Base-by-base conservation (phyloP, 2,888 invertebrate genomes). In the Tolmerus cingulatus region DNA sequence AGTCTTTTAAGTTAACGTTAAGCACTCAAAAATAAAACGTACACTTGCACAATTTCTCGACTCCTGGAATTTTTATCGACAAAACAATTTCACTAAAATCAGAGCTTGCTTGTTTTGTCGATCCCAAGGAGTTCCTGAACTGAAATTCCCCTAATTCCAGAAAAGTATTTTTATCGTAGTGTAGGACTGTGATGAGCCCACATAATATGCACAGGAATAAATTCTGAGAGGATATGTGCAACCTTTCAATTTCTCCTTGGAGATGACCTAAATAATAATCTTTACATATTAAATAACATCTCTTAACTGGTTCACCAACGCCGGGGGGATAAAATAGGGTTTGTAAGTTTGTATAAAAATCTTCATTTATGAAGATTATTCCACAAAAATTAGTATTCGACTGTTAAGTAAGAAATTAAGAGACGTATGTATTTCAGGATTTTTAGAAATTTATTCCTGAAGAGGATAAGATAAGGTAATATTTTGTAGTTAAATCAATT, bases 51-150 rank as follows among this genome's bases (percentile, higher is more conserved):
- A 7, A 34, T 30, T 82, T 82, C 5, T 16, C 8, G 23, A 84
- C 37, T 43, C n/a, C 1, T 23, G 74, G 7, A 40, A 66, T 84
- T 84, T 74, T 14, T 66, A 84, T 84, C 51, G 84, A 84, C 37
- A 66, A 84, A 84, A 84, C 84, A 84, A 57, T 14, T 81, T 81
- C 37, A 51, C 8, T 84, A 8, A 8, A 76, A 19, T 55, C 43
- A 16, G 14, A n/a, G 84, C 37, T 14, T 84, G 43, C 84, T 74
- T 84, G 84, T 66, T 84, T 14, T 66, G 37, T 84, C 57, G 40
- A 74, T 84, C 19, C 16, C 46, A 27, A 23, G 37, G 9, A 66
- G 19, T 40, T 43, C 14, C 66, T 27, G 27, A 66, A 19, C 66
- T 27, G 27, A 66, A 66, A 66, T 9, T 66, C 3, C 66, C 23